Evolutionary conservation across 1,140 invertebrate species (phyloP).

Genomic region (Goniozus legneri): DNA sequence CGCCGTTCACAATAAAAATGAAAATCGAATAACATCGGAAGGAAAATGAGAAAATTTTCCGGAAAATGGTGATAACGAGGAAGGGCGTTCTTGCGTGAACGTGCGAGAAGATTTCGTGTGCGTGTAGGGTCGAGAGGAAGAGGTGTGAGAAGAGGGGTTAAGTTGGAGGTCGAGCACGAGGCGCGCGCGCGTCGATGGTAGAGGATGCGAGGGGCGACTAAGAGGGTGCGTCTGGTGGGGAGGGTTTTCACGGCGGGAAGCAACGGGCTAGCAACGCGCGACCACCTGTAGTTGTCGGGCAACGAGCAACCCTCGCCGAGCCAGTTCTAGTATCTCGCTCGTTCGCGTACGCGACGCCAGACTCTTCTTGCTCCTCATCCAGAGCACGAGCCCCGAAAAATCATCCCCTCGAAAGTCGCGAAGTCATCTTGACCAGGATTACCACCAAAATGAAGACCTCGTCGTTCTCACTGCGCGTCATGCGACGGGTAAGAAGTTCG

Average conservation of each 20-base stretch:
- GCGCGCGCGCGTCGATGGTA: neutral
- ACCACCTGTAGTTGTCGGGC: constrained; percentile 48
- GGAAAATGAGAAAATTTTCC: neutral
- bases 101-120: neutral
- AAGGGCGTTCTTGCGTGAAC: neutral
- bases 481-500: constrained; percentile 73
- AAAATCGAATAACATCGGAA: neutral
- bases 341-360: neutral
- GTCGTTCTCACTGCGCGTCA: constrained; percentile 71
- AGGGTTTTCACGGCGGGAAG: constrained; percentile 18
- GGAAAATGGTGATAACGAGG: neutral
- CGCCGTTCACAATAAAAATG: neutral
- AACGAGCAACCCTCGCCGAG: constrained; percentile 8
- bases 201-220: constrained; percentile 1
- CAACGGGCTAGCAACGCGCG: constrained; percentile 26
- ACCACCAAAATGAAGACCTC: constrained; percentile 70
- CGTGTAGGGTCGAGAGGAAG: too few relatives aligned
- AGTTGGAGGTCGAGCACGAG: neutral
- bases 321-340: neutral
- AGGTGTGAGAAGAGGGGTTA: neutral
- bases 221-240: constrained; percentile 2
- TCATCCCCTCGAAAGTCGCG: constrained; percentile 5
- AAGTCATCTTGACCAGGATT: constrained; percentile 36
- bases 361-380: constrained; percentile 1
- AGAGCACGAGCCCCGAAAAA: constrained; percentile 2